These are phyloP conservation scores for Tolmerus cingulatus DNA, from an alignment of 2,888 invertebrate genomes.

Conservation along the genomic window DNA sequence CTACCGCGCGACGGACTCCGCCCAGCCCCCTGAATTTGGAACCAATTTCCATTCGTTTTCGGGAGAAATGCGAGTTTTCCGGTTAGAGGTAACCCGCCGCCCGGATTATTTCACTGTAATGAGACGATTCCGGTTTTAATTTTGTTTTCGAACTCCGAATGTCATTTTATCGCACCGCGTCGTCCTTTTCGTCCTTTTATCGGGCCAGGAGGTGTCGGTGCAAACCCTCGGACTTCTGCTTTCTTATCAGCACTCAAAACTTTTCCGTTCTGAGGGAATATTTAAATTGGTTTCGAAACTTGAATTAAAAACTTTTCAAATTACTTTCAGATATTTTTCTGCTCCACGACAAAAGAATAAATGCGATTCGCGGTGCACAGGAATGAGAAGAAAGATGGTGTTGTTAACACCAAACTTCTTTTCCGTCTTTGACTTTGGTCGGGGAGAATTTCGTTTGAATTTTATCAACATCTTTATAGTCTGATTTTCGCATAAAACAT, in stretches of 20 bases:
- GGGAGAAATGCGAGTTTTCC: constrained; percentile 1
- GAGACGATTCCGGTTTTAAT: neutral
- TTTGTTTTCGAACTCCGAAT: neutral
- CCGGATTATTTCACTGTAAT: constrained; percentile 7
- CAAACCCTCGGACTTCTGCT: neutral
- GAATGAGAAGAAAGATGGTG: neutral
- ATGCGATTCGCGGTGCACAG: constrained; percentile 5
- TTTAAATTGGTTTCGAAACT: constrained; percentile 46
- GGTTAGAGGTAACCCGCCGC: neutral
- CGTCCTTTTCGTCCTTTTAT: neutral
- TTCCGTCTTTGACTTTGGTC: neutral
- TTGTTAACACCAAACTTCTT: neutral
- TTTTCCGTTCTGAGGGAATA: constrained; percentile 2
- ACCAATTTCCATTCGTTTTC: neutral
- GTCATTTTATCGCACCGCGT: neutral
- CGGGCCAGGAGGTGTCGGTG: neutral
- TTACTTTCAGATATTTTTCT: constrained; percentile 29
- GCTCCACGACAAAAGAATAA: neutral
- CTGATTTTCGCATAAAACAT: neutral
- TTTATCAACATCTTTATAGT: neutral
- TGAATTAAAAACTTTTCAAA: constrained; percentile 42
- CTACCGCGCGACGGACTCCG: neutral
- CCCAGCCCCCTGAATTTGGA: neutral
- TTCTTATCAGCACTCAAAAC: constrained; percentile 12
- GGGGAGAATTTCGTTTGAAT: neutral